Evolutionary conservation across 2,888 invertebrate genomes (phyloP).

Genomic region (Folsomia candida): DNA sequence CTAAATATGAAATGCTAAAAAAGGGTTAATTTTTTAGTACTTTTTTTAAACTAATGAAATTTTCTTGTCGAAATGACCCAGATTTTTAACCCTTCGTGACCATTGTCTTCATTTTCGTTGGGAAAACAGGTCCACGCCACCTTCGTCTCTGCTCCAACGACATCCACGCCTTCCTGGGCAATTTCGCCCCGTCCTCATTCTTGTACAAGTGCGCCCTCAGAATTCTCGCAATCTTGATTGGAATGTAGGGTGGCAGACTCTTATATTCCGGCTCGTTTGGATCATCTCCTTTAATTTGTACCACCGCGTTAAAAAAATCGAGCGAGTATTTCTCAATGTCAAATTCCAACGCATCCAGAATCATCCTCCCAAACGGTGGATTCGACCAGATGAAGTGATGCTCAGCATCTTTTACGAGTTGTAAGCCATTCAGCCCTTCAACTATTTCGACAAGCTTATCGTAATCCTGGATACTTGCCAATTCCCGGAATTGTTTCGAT

Average conservation of each 20-base stretch:
- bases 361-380: background rate
- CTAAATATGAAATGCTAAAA: too few relatives aligned
- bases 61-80: too few relatives aligned
- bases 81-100: too few relatives aligned
- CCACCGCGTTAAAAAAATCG: background rate
- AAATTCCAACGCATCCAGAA: background rate
- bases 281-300: too few relatives aligned
- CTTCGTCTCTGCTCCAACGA: too few relatives aligned
- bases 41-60: too few relatives aligned
- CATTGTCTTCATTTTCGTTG: too few relatives aligned
- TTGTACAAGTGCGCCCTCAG: background rate
- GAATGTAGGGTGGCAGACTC: background rate
- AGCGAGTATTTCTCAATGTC: background rate
- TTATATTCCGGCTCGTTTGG: background rate
- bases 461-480: background rate
- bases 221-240: background rate
- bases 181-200: too few relatives aligned
- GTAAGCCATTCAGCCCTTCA: background rate
- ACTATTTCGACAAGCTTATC: background rate
- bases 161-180: too few relatives aligned
- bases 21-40: too few relatives aligned
- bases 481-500: too few relatives aligned
- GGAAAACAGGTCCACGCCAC: too few relatives aligned
- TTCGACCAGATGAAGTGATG: background rate
- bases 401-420: background rate